phyloP scores from a whole-genome alignment of 2,888 invertebrate genomes.

The Morpho achilles region DNA sequence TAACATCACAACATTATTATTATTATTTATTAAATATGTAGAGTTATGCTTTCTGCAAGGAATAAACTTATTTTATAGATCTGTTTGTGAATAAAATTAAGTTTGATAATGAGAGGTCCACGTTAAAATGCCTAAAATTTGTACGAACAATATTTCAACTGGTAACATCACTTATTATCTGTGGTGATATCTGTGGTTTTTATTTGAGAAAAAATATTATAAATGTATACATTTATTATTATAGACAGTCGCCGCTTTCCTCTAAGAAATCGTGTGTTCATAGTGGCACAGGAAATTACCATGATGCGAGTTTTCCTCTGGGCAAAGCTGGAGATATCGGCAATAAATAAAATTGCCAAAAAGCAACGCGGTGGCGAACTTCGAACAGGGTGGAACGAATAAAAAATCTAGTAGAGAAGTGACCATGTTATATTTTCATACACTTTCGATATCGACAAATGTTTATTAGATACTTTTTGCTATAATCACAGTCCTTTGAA shows the following conservation, averaged over 20 bases:
- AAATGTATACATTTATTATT: too few relatives aligned
- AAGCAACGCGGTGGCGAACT: constrained; percentile 46
- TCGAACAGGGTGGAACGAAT: constrained; percentile 50
- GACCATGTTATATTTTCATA: constrained; percentile 13
- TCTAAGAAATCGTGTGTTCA: constrained; percentile 16
- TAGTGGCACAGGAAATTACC: constrained; percentile 68
- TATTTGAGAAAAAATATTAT: too few relatives aligned
- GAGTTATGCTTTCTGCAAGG: neutral
- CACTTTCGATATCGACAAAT: constrained; percentile 1
- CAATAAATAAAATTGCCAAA: constrained; percentile 74
- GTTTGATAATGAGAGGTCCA: too few relatives aligned
- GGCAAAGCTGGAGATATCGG: constrained; percentile 52
- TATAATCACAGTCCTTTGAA: neutral
- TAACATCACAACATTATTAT: too few relatives aligned
- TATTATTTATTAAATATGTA: too few relatives aligned
- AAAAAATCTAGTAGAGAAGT: constrained; percentile 52
- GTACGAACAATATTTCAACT: too few relatives aligned
- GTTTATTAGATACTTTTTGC: neutral
- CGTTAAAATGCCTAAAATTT: neutral
- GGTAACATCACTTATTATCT: too few relatives aligned
- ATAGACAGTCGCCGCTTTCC: neutral
- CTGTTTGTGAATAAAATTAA: too few relatives aligned
- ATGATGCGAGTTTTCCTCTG: constrained; percentile 65
- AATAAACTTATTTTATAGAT: too few relatives aligned
- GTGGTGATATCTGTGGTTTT: too few relatives aligned